These are phyloP conservation scores for Habroteleia sp. DNA, from an alignment of 2,888 invertebrate genomes.

Conservation along the genomic window DNA sequence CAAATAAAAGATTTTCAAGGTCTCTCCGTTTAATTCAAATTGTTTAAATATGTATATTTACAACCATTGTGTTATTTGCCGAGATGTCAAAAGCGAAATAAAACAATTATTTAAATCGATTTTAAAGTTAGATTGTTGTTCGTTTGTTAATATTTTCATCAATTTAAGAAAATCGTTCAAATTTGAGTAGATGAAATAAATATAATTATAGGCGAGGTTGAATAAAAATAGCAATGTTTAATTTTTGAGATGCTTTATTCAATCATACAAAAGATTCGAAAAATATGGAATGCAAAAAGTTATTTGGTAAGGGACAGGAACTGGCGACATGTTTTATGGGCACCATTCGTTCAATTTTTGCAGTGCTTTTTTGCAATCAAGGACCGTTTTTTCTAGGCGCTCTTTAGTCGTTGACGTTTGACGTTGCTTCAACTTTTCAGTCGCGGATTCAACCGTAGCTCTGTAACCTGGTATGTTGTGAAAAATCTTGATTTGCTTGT, in stretches of 20 bases:
- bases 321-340: slow-evolving; percentile 61
- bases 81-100: too few relatives aligned
- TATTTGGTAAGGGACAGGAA: slow-evolving; percentile 22
- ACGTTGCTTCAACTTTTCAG: slow-evolving; percentile 83
- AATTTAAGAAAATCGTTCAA: too few relatives aligned
- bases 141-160: too few relatives aligned
- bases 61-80: too few relatives aligned
- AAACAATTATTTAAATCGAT: too few relatives aligned
- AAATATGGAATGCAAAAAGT: slow-evolving; percentile 37
- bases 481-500: slow-evolving; percentile 89
- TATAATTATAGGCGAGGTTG: too few relatives aligned
- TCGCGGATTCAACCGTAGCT: slow-evolving; percentile 81
- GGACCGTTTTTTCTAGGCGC: slow-evolving; percentile 87
- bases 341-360: slow-evolving; percentile 73
- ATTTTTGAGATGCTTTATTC: slow-evolving; percentile 33
- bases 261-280: slow-evolving; percentile 41
- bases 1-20: too few relatives aligned
- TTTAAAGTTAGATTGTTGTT: too few relatives aligned
- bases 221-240: too few relatives aligned
- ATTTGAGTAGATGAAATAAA: too few relatives aligned
- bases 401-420: slow-evolving; percentile 89
- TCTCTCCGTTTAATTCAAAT: too few relatives aligned
- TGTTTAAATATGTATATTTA: too few relatives aligned
- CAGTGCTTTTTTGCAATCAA: slow-evolving; percentile 83
- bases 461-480: slow-evolving; percentile 89